Base-by-base conservation (phyloP, 2,888 invertebrate species). In the Drosophila anceps region DNA sequence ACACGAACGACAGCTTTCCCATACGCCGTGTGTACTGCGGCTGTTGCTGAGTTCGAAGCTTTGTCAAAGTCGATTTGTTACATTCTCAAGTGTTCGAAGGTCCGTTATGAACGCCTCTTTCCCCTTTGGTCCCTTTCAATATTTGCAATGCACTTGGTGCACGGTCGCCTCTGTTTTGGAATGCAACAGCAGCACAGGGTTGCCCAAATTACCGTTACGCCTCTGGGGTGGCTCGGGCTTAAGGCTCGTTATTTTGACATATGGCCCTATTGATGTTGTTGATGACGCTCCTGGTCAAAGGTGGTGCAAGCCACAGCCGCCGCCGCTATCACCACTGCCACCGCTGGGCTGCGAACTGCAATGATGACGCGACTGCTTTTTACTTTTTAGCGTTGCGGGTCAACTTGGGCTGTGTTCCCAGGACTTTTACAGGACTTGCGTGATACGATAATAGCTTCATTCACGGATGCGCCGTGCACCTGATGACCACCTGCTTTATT, bases 61-160 rank as follows among this genome's bases (percentile, higher is more conserved):
- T 91, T 91, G 90, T 87, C 85, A 84, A 88, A 91, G 91, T 91
- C 91, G 91, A 91, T 90, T 91, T 91, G 91, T 91, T 91, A 91
- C 91, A 91, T 86, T 87, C 80, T 85, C 73, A 65, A 87, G 87
- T 88, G 79, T 68, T 33, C 65, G 71, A 71, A 73, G 76, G 65
- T 20, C 65, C 65, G 64, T 44, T 54, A 68, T 33, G 39, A 31
- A 35, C 24, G 33, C 31, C 60, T 33, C 60, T 18, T 27, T 50
- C 27, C 27, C 46, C 12, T 24, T 24, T n/a, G 18, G 2, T 24
- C 24, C 4, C 41, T 46, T 76, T 67, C 54, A 59, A 76, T 86
- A 75, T 86, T 86, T 86, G 82, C 73, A 57, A 37, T 81, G 81
- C 88, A 81, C 86, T 85, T 73, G 59, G 50, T 41, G 31, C 43